Evolutionary conservation across 2,797 vertebrate species (phyloP).

Genomic region (Cuniculus paca): DNA sequence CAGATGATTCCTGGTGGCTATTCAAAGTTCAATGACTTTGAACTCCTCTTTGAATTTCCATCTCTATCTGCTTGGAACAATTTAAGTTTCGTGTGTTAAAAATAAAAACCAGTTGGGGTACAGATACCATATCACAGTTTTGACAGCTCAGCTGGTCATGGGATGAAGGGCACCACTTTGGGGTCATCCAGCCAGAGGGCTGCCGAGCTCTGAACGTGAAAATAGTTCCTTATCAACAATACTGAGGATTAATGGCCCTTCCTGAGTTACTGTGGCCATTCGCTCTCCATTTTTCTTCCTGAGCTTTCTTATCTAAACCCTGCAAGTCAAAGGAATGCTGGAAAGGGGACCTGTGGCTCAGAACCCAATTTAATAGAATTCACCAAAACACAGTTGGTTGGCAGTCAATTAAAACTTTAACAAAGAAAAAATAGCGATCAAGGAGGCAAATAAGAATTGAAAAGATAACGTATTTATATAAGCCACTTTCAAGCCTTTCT

Average conservation of each 20-base stretch:
- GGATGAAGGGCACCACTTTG: slow-evolving; percentile 65
- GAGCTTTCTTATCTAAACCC: slow-evolving; percentile 57
- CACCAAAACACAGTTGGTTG: neutral
- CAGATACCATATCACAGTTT: slow-evolving; percentile 79
- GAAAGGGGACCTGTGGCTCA: neutral
- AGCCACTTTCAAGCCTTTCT: slow-evolving; percentile 7
- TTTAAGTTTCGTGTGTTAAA: slow-evolving; percentile 79
- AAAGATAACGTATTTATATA: neutral
- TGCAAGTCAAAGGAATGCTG: neutral
- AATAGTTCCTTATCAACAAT: slow-evolving; percentile 53
- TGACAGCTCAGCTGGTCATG: slow-evolving; percentile 52
- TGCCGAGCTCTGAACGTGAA: neutral
- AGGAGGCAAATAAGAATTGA: slow-evolving; percentile 8
- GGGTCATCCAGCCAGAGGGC: slow-evolving; percentile 37
- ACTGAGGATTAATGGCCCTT: slow-evolving; percentile 18
- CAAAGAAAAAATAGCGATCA: neutral
- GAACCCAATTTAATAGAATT: neutral
- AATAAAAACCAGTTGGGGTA: slow-evolving; percentile 78
- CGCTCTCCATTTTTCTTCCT: slow-evolving; percentile 41
- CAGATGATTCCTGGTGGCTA: slow-evolving; percentile 66
- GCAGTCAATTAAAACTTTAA: slow-evolving; percentile 55
- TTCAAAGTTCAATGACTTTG: slow-evolving; percentile 76
- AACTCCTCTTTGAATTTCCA: slow-evolving; percentile 68
- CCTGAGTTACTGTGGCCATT: neutral
- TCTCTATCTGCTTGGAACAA: slow-evolving; percentile 29